Percentiles rank a stretch among this genome's conserved stretches.
These are phyloP conservation scores for pig (Sus scrofa) DNA, from an alignment of 2,113 vertebrate species.

Conservation along the genomic window DNA sequence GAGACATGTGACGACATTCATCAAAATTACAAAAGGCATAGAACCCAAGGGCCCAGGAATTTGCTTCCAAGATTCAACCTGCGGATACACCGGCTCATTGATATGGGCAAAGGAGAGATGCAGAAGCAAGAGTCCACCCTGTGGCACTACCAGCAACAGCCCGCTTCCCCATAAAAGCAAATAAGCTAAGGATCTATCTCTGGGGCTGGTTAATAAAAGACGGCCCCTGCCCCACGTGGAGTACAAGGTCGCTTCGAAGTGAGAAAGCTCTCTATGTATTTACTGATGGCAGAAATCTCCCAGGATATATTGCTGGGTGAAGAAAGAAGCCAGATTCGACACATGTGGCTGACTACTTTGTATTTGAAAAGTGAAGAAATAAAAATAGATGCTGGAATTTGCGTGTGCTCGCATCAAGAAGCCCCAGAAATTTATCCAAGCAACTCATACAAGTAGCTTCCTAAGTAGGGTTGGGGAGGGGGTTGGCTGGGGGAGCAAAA, in stretches of 20 bases:
- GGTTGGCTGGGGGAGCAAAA: rapidly evolving
- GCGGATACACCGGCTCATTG: not conserved
- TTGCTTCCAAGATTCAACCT: not conserved
- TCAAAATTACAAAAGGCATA: not conserved
- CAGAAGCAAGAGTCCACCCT: too few species aligned
- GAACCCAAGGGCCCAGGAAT: not conserved
- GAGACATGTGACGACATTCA: not conserved
- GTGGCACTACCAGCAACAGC: rapidly evolving
- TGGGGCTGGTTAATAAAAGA: not conserved
- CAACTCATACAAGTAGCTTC: not conserved
- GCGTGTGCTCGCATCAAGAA: not conserved
- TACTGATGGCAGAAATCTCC: not conserved
- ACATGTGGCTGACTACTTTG: not conserved
- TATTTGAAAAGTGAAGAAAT: not conserved
- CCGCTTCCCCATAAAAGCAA: not conserved
- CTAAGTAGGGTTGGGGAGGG: not conserved
- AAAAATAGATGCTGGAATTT: not conserved
- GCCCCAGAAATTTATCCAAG: not conserved
- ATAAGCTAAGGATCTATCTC: not conserved
- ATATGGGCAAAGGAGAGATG: rapidly evolving
- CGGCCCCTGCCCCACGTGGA: rapidly evolving
- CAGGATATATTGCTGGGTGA: not conserved
- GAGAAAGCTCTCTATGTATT: not conserved
- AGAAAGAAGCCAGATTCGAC: not conserved
- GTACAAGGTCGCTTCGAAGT: not conserved